phyloP scores from a whole-genome alignment of 2,888 invertebrate species.

The Euzetes globulus region DNA sequence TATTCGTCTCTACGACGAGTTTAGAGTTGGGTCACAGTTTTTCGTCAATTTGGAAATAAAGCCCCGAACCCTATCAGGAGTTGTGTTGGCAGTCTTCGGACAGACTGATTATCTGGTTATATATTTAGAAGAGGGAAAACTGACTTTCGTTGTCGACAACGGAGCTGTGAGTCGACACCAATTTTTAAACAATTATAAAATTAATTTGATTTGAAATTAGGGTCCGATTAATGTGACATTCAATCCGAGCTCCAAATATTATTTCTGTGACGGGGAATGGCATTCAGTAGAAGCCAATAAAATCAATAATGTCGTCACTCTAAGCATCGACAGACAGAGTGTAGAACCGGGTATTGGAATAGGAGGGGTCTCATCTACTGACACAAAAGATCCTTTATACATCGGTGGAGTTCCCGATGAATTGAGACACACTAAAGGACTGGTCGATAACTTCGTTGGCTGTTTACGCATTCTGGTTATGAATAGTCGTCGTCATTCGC shows the following conservation, averaged over 20 bases:
- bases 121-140: slow-evolving; percentile 75
- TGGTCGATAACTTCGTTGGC: slow-evolving; percentile 59
- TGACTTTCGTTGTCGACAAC: slow-evolving; percentile 74
- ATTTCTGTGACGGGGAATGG: slow-evolving; percentile 91
- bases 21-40: slow-evolving; percentile 68
- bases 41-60: slow-evolving; percentile 76
- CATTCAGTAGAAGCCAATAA: slow-evolving; percentile 75
- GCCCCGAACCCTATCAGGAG: slow-evolving; percentile 72
- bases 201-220: slow-evolving; percentile 28
- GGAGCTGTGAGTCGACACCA: slow-evolving; percentile 11
- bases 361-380: slow-evolving; percentile 60
- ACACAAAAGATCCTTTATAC: slow-evolving; percentile 76
- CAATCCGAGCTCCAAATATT: slow-evolving; percentile 58
- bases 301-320: slow-evolving; percentile 76
- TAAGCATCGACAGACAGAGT: slow-evolving; percentile 74
- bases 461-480: slow-evolving; percentile 56
- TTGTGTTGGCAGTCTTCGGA: slow-evolving; percentile 77
- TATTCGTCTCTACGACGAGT: slow-evolving; percentile 61
- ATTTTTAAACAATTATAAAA: not conserved
- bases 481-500: slow-evolving; percentile 49
- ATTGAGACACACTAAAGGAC: slow-evolving; percentile 56
- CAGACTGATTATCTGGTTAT: slow-evolving; percentile 72
- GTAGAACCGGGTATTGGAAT: slow-evolving; percentile 64
- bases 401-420: slow-evolving; percentile 74
- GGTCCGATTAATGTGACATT: slow-evolving; percentile 69